phyloP scores from a whole-genome alignment of 2,797 vertebrate species.

The Botia kubotai region DNA sequence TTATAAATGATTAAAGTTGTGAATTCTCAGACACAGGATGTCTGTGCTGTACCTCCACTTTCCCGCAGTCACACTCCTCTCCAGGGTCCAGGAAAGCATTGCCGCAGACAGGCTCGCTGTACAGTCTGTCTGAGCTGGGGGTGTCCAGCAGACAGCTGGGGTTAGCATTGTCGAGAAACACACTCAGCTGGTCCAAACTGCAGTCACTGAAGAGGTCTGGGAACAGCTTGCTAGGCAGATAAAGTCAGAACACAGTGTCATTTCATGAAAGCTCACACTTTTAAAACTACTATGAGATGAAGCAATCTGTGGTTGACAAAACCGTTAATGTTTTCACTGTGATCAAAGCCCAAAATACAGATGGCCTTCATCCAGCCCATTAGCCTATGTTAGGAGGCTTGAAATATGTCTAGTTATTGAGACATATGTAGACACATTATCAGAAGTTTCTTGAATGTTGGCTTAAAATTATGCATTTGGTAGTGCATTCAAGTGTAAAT shows the following conservation, averaged over 20 bases:
- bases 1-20: not conserved
- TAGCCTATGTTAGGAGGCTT: too few relatives aligned
- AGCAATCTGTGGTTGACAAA: not conserved
- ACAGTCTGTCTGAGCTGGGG: slow-evolving; percentile 71
- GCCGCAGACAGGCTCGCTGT: slow-evolving; percentile 80
- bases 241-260: not conserved
- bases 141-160: slow-evolving; percentile 79
- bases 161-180: slow-evolving; percentile 77
- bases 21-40: not conserved
- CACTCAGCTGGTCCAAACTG: slow-evolving; percentile 80
- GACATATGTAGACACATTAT: too few relatives aligned
- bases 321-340: too few relatives aligned
- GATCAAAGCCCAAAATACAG: too few relatives aligned
- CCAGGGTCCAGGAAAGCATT: slow-evolving; percentile 86
- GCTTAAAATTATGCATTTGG: too few relatives aligned
- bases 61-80: slow-evolving; percentile 92
- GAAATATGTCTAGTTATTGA: too few relatives aligned
- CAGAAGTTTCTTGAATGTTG: too few relatives aligned
- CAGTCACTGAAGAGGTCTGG: slow-evolving; percentile 88
- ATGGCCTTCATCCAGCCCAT: too few relatives aligned
- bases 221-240: slow-evolving; percentile 73
- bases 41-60: slow-evolving; percentile 72
- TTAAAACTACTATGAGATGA: not conserved
- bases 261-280: not conserved
- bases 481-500: too few relatives aligned